A percentile compares a stretch with the other conserved stretches of the same genome.
Evolutionary conservation across 2,797 vertebrate species (phyloP).

Genomic region (Catamblyrhynchus diadema): DNA sequence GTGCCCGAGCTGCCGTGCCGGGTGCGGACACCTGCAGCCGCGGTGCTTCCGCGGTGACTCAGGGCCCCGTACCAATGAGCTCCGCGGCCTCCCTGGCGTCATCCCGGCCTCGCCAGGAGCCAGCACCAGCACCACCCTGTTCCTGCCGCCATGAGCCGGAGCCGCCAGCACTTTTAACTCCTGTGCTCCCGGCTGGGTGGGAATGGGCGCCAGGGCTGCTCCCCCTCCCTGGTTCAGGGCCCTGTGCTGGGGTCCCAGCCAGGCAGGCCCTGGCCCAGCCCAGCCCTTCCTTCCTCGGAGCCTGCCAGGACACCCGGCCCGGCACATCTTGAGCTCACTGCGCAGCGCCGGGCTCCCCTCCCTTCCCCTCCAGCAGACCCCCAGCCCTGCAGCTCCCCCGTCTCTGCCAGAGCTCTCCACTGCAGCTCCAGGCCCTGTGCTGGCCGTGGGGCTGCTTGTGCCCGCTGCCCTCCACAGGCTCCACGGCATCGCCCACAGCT

Average conservation of each 20-base stretch:
- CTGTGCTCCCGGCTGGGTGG: not conserved
- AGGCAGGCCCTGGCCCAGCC: not conserved
- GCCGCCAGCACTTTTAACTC: not conserved
- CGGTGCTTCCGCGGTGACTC: constrained; percentile 6
- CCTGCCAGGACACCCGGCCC: not conserved
- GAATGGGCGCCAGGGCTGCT: not conserved
- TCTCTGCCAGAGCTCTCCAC: not conserved
- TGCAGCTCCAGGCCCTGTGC: not conserved
- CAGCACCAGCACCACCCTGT: constrained; percentile 23
- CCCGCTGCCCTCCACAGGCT: not conserved
- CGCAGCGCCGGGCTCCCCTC: fast-evolving
- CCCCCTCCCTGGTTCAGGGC: not conserved
- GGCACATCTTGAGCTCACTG: not conserved
- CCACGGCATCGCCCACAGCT: not conserved
- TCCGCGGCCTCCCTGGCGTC: not conserved
- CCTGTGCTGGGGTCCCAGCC: not conserved
- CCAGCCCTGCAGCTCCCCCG: fast-evolving
- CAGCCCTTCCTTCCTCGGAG: not conserved
- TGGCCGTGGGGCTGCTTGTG: not conserved
- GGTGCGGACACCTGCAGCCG: not conserved
- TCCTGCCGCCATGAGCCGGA: not conserved
- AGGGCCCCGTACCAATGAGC: constrained; percentile 29
- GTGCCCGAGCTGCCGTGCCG: not conserved
- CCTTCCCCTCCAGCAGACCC: not conserved
- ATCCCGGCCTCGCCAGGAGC: not conserved